phyloP scores from a whole-genome alignment of 2,113 vertebrate genomes.

The Gobius niger region DNA sequence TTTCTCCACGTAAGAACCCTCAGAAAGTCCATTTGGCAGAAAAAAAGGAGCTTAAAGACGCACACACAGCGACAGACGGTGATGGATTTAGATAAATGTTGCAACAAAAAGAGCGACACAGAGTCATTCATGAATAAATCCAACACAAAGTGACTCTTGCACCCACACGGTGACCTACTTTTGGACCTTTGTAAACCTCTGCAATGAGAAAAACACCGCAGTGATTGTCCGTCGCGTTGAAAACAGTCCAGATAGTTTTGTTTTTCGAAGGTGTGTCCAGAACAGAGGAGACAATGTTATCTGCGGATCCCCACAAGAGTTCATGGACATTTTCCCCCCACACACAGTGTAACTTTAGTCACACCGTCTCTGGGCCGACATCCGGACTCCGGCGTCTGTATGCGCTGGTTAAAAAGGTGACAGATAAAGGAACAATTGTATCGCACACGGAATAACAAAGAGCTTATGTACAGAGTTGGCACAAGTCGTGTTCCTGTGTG shows the following conservation, averaged over 20 bases:
- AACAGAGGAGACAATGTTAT: not conserved
- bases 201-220: not conserved
- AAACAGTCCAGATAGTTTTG: not conserved
- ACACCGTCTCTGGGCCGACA: not conserved
- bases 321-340: not conserved
- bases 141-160: no score
- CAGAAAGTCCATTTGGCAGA: no score
- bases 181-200: not conserved
- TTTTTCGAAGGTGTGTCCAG: not conserved
- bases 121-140: not conserved
- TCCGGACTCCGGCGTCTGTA: not conserved
- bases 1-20: no score
- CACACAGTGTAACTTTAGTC: not conserved
- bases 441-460: not conserved
- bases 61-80: no score
- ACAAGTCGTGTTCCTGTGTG: not conserved
- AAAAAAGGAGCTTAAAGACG: no score
- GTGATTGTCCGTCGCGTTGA: not conserved
- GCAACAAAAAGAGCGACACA: not conserved
- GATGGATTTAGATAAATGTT: no score
- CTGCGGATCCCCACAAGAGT: not conserved
- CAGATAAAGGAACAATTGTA: not conserved
- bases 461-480: not conserved
- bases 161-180: no score
- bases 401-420: not conserved